phyloP scores from a whole-genome alignment of 2,888 invertebrate species.

The Bibio marci region DNA sequence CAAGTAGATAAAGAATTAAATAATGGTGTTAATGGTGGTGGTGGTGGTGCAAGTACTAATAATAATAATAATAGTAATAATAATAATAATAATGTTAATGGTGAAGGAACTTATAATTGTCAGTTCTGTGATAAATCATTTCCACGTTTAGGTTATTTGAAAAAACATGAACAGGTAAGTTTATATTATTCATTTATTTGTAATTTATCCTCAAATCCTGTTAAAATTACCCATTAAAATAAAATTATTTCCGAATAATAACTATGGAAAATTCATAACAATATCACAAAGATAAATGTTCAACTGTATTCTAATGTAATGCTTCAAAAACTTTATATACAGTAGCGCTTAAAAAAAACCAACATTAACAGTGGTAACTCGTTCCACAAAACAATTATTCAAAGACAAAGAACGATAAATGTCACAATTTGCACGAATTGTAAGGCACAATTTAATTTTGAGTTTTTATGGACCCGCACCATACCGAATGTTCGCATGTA shows the following conservation, averaged over 20 bases:
- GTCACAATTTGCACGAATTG: too few relatives aligned
- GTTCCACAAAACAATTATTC: background rate
- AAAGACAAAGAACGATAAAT: too few relatives aligned
- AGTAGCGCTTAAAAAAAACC: background rate
- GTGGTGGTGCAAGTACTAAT: background rate
- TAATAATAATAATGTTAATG: background rate
- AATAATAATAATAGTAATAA: too few relatives aligned
- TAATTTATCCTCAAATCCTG: too few relatives aligned
- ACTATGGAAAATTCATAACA: too few relatives aligned
- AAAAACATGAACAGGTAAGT: conserved; percentile 82
- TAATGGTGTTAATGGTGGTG: background rate
- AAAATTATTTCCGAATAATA: background rate
- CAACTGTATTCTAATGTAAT: background rate
- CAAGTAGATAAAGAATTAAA: conserved; percentile 4
- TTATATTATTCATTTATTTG: background rate
- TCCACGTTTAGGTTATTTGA: conserved; percentile 68
- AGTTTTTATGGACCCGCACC: too few relatives aligned
- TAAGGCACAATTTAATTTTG: too few relatives aligned
- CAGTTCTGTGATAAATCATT: conserved; percentile 86
- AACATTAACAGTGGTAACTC: background rate
- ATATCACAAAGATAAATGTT: background rate
- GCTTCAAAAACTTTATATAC: background rate
- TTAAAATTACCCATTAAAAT: background rate
- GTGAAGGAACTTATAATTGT: conserved; percentile 69
- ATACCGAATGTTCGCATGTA: too few relatives aligned